A percentile compares a stretch with the other conserved stretches of the same genome.
These are phyloP conservation scores for Hypsopygia costalis DNA, from an alignment of 2,888 invertebrate genomes.

Conservation along the genomic window DNA sequence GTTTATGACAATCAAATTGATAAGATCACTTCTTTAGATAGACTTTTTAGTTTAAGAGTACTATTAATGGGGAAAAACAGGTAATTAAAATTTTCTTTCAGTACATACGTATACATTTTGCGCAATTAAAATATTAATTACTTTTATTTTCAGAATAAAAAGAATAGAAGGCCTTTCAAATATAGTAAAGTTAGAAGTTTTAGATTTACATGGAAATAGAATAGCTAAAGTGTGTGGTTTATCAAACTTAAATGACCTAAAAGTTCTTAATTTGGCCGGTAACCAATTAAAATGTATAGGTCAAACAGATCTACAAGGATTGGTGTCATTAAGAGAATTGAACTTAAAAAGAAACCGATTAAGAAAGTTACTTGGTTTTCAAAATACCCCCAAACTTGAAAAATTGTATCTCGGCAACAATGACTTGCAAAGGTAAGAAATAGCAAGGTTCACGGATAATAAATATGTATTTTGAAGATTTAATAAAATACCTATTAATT, in stretches of 20 bases:
- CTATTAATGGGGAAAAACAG: slow-evolving; percentile 95
- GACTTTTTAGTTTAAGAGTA: slow-evolving; percentile 89
- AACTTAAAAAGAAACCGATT: slow-evolving; percentile 94
- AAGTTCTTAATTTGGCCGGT: slow-evolving; percentile 95
- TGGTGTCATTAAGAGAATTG: slow-evolving; percentile 89
- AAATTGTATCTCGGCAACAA: slow-evolving; percentile 92
- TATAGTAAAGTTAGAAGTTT: slow-evolving; percentile 89
- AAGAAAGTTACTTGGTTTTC: slow-evolving; percentile 89
- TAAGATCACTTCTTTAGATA: slow-evolving; percentile 88
- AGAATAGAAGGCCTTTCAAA: slow-evolving; percentile 88
- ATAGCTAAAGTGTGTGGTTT: slow-evolving; percentile 88
- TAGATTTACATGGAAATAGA: slow-evolving; percentile 96
- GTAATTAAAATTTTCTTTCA: slow-evolving; percentile 69
- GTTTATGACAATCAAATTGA: slow-evolving; percentile 97
- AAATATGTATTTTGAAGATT: not conserved
- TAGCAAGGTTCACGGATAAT: not conserved
- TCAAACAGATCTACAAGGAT: slow-evolving; percentile 87
- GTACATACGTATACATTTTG: too few relatives aligned
- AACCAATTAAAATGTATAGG: slow-evolving; percentile 92
- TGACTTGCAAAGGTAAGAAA: slow-evolving; percentile 79
- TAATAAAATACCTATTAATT: not conserved
- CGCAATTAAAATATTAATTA: not conserved
- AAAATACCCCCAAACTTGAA: slow-evolving; percentile 86
- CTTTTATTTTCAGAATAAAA: slow-evolving; percentile 82
- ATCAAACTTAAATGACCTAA: slow-evolving; percentile 85